These are phyloP conservation scores for Murina feae DNA, from an alignment of 2,113 vertebrate species.

Conservation along the genomic window DNA sequence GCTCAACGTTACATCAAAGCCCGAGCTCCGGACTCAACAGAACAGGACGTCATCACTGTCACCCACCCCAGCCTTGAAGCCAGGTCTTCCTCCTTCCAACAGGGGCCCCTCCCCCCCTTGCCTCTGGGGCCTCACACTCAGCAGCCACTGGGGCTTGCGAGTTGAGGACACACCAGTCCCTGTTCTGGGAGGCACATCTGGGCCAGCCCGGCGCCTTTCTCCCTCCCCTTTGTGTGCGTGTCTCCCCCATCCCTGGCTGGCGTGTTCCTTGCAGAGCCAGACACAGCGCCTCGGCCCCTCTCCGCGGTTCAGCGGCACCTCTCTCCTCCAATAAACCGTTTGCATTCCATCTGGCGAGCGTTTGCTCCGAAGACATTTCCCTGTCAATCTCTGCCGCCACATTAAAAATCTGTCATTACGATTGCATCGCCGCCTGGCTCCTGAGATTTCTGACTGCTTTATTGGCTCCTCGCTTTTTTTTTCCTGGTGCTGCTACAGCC, in stretches of 20 bases:
- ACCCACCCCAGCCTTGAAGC: neutral
- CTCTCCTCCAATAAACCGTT: constrained; percentile 97
- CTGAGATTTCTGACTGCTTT: constrained; percentile 91
- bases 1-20: fast-evolving
- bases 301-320: constrained; percentile 79
- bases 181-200: neutral
- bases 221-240: neutral
- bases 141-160: neutral
- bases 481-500: constrained; percentile 84
- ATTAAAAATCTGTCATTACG: constrained; percentile 92
- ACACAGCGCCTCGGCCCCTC: constrained; percentile 81
- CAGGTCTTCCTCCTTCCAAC: neutral
- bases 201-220: neutral
- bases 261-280: constrained; percentile 77
- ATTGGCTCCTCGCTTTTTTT: constrained; percentile 84
- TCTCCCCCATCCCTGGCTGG: neutral
- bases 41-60: fast-evolving
- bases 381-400: constrained; percentile 97
- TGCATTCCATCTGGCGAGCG: constrained; percentile 98
- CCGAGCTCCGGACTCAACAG: fast-evolving
- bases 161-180: neutral
- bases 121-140: constrained; percentile 29
- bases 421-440: constrained; percentile 88
- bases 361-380: constrained; percentile 95
- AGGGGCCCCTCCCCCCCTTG: constrained; percentile 25